Percentiles rank a stretch among this genome's conserved stretches.
These are phyloP conservation scores for Typhlichthys subterraneus DNA, from an alignment of 2,797 vertebrate species.

Conservation along the genomic window DNA sequence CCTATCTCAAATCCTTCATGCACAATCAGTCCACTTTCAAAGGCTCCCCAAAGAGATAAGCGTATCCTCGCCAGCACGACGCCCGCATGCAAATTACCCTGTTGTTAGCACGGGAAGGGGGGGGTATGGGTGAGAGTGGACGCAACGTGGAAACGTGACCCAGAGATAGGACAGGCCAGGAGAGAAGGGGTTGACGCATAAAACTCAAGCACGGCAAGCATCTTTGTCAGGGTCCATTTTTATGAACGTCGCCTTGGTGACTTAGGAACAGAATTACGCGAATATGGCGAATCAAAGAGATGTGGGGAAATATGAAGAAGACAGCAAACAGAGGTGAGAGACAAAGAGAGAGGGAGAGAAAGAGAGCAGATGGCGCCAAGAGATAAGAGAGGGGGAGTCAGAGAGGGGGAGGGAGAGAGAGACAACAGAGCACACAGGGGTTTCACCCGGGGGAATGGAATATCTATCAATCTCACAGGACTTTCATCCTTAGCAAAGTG, in stretches of 20 bases:
- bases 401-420: background rate
- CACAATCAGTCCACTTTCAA: slow-evolving; percentile 51
- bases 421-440: slow-evolving; percentile 20
- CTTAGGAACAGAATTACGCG: background rate
- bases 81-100: slow-evolving; percentile 65
- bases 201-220: too few species aligned
- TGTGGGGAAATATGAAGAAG: background rate
- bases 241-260: background rate
- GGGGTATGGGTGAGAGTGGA: background rate
- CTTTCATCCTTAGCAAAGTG: slow-evolving; percentile 9
- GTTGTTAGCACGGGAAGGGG: slow-evolving; percentile 61
- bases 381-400: slow-evolving; percentile 1
- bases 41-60: slow-evolving; percentile 62
- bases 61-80: slow-evolving; percentile 29
- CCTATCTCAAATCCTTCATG: slow-evolving; percentile 50
- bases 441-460: slow-evolving; percentile 16
- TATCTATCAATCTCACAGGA: slow-evolving; percentile 52
- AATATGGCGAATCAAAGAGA: too few species aligned
- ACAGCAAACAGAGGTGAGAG: slow-evolving; percentile 3
- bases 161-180: slow-evolving; percentile 28
- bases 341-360: background rate
- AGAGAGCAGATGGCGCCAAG: slow-evolving; percentile 1
- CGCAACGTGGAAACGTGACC: slow-evolving; percentile 43
- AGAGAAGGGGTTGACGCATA: slow-evolving; percentile 14
- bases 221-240: too few species aligned